Evolutionary conservation across 2,797 vertebrate genomes (phyloP).

Genomic region (Pseudomugil gertrudae): DNA sequence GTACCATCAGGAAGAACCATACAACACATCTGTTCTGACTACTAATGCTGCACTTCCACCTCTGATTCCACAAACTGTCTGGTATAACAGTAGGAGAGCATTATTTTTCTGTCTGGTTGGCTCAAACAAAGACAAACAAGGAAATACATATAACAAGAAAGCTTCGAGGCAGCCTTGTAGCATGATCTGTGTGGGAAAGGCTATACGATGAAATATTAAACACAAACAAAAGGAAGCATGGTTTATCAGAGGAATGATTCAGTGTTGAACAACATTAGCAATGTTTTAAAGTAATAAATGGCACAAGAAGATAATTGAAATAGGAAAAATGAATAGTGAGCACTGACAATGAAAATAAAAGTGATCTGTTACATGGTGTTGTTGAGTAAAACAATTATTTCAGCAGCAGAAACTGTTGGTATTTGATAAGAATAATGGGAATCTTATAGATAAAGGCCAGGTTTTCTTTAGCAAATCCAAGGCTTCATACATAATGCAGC

Average conservation of each 20-base stretch:
- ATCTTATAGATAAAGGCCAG: neutral
- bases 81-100: neutral
- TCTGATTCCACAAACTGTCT: neutral
- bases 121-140: neutral
- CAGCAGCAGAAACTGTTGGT: neutral
- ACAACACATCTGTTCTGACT: neutral
- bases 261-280: neutral
- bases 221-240: neutral
- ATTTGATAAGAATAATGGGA: slow-evolving; percentile 5
- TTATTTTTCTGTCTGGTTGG: neutral
- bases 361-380: neutral
- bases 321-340: neutral
- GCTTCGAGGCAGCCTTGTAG: neutral
- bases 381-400: neutral
- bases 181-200: neutral
- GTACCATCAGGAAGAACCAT: neutral
- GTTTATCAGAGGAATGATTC: neutral
- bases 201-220: neutral
- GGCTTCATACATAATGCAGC: neutral
- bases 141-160: neutral
- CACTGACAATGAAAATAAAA: slow-evolving; percentile 1
- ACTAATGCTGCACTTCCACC: no score
- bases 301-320: slow-evolving; percentile 5
- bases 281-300: neutral
- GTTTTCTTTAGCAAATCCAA: neutral